Conservation (phyloP, 2,888 invertebrate genomes). For the Brenthis hecate region DNA sequence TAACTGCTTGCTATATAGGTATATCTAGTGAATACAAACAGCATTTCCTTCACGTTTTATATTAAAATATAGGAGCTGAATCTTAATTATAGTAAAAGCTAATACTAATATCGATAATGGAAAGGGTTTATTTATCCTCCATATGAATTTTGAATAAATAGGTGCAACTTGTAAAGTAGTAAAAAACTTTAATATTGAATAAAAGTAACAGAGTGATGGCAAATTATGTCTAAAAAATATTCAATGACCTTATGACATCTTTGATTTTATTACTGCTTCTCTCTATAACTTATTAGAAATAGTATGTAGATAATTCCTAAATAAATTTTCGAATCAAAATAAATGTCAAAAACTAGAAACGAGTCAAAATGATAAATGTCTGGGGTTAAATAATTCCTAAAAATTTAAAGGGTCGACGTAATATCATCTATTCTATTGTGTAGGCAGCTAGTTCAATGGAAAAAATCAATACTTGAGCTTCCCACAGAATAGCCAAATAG, state of each 20-base stretch:
- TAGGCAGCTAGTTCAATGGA: conserved; percentile 52
- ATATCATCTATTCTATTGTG: conserved; percentile 57
- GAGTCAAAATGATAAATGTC: neutral
- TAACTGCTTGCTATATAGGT: too few relatives aligned
- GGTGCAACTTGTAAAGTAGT: too few relatives aligned
- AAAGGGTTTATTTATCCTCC: neutral
- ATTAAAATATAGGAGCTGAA: too few relatives aligned
- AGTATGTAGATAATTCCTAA: too few relatives aligned
- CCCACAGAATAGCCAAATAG: conserved; percentile 34
- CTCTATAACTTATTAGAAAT: neutral
- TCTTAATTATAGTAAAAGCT: too few relatives aligned
- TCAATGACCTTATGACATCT: conserved; percentile 41
- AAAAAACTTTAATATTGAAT: neutral
- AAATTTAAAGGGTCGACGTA: conserved; percentile 20
- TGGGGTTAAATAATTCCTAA: neutral
- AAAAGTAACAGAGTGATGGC: conserved; percentile 1
- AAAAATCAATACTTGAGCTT: conserved; percentile 73
- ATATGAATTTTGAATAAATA: neutral
- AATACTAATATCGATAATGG: too few relatives aligned
- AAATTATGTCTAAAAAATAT: conserved; percentile 5
- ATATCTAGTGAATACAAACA: too few relatives aligned
- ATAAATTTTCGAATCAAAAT: neutral
- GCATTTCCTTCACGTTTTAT: too few relatives aligned
- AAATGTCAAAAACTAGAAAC: neutral
- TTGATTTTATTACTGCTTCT: conserved; percentile 23